Conservation (phyloP, 2,113 vertebrate genomes). For the Microtus montanus region DNA sequence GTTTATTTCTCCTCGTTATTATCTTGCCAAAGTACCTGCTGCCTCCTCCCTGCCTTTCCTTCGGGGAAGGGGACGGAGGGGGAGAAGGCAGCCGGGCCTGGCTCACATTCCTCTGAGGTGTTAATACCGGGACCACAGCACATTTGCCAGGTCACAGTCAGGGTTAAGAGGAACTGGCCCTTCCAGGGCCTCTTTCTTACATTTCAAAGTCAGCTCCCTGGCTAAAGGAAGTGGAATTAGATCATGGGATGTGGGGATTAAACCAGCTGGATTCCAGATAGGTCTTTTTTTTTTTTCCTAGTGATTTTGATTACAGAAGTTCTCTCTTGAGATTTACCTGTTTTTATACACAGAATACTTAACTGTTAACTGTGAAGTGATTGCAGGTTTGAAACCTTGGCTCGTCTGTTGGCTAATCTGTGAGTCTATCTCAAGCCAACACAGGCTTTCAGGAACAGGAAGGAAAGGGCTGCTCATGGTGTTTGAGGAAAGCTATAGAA, state of each 20-base stretch:
- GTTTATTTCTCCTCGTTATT: neutral
- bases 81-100: neutral
- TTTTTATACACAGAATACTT: neutral
- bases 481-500: neutral
- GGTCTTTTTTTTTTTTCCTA: neutral
- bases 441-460: neutral
- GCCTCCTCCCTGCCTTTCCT: conserved; percentile 61
- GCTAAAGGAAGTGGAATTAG: conserved; percentile 59
- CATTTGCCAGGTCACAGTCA: conserved; percentile 53
- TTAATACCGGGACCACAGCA: conserved; percentile 53
- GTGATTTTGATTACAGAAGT: conserved; percentile 40
- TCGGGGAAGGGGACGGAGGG: neutral
- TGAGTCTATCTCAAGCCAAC: neutral
- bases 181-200: conserved; percentile 70
- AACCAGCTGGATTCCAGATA: conserved; percentile 50
- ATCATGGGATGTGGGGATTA: conserved; percentile 65
- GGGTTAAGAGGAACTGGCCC: conserved; percentile 29
- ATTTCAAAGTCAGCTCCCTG: conserved; percentile 74
- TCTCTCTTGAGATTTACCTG: conserved; percentile 14
- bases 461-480: neutral
- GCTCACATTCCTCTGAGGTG: conserved; percentile 57
- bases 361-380: neutral
- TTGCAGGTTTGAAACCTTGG: neutral
- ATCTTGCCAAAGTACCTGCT: conserved; percentile 57
- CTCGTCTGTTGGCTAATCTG: neutral